Conservation (phyloP, 2,888 invertebrate species). For the Epinotia ramella region DNA sequence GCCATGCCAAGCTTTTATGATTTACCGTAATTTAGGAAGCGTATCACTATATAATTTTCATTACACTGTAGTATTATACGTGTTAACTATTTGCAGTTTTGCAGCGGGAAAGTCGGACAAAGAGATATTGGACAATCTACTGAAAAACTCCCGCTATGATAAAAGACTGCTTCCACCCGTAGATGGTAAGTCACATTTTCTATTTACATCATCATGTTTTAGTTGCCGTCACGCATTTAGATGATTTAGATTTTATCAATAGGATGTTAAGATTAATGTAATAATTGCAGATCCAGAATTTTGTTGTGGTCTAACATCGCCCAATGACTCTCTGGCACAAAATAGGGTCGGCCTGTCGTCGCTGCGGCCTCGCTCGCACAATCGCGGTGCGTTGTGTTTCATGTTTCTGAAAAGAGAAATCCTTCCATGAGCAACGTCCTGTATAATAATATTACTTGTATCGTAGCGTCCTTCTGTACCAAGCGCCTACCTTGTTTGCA, state of each 20-base stretch:
- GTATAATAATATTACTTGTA: slow-evolving; percentile 52
- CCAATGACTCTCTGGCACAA: slow-evolving; percentile 90
- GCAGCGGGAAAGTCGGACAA: slow-evolving; percentile 97
- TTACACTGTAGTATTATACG: neutral
- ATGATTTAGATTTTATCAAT: slow-evolving; percentile 10
- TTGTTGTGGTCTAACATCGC: slow-evolving; percentile 94
- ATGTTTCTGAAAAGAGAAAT: slow-evolving; percentile 85
- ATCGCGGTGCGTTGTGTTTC: slow-evolving; percentile 86
- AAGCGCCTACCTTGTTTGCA: slow-evolving; percentile 63
- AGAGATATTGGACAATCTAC: slow-evolving; percentile 95
- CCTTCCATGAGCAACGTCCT: slow-evolving; percentile 53
- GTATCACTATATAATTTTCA: neutral
- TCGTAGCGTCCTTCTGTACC: slow-evolving; percentile 61
- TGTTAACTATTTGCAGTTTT: slow-evolving; percentile 85
- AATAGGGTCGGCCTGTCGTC: slow-evolving; percentile 83
- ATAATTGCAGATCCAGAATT: slow-evolving; percentile 94
- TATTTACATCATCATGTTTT: neutral
- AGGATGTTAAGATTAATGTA: slow-evolving; percentile 61
- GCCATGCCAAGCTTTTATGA: neutral
- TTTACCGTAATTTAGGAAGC: slow-evolving; percentile 13
- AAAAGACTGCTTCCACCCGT: slow-evolving; percentile 96
- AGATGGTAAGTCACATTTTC: slow-evolving; percentile 86
- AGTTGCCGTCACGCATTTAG: slow-evolving; percentile 1
- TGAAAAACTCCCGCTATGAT: slow-evolving; percentile 95
- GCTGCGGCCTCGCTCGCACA: slow-evolving; percentile 85